Base-by-base conservation (phyloP, 1,140 invertebrate genomes). In the Drosophila santomea region DNA sequence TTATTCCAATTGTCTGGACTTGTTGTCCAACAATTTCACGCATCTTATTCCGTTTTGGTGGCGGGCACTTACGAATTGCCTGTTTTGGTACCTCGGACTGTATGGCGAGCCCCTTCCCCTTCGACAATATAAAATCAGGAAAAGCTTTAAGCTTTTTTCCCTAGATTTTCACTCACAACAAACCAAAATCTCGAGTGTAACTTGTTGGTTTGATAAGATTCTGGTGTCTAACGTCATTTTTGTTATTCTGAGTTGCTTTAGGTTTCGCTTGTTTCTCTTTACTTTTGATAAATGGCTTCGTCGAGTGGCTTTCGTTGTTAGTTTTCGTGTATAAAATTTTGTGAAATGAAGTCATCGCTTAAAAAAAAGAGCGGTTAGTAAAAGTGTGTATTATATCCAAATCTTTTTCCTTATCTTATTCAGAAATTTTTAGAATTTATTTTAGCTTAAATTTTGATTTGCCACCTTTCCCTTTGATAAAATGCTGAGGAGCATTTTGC, bases 11-110 rank as follows among this genome's bases (percentile, higher is more conserved):
- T 58, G 35, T 39, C 43, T 60, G 41, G 69, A 82, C 79, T 86
- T 86, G 83, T 88, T 86, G 75, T 73, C 83, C 76, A 59, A 64
- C 68, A 83, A 89, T 74, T 86, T 83, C 76, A 88, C 84, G 83
- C 83, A 83, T 88, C 59, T 75, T 88, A 73, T 88, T 86, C 59
- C 36, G 59, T 54, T 47, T 63, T 67, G 23, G 36, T 39, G 17
- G 15, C 47, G 44, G 55, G 57, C 47, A 50, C 58, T 63, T 64
- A 51, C 61, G 67, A 63, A 55, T 73, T 61, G 57, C 20, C 57
- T 38, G 35, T 69, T 47, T 69, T 41, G 48, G 35, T 58, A 48
- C 36, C 64, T 48, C 8, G 58, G 67, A n/a, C n/a, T 52, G 41
- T 12, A 15, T 4, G 2, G n/a, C 14, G 3, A n/a, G 14, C 8